These are phyloP conservation scores for Aphrophora alni DNA, from an alignment of 2,888 invertebrate species.

Conservation along the genomic window DNA sequence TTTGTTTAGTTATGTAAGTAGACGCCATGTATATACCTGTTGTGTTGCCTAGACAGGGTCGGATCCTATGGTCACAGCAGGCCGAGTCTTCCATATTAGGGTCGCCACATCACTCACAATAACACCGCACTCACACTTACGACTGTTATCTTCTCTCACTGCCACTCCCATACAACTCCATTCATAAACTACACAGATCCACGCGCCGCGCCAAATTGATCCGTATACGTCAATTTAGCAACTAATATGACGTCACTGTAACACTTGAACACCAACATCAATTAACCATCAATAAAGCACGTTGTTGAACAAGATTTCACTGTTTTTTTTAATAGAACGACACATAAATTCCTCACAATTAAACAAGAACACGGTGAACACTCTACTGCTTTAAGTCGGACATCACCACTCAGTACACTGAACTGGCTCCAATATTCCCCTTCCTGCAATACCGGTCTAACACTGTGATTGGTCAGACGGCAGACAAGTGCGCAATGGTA, in stretches of 20 bases:
- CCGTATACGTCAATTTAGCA: not conserved
- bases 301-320: not conserved
- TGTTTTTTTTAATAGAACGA: not conserved
- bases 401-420: constrained; percentile 30
- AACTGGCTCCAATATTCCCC: constrained; percentile 19
- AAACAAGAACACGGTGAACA: not conserved
- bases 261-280: constrained; percentile 1
- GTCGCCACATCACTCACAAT: constrained; percentile 36
- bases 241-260: not conserved
- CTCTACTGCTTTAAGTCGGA: not conserved
- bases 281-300: not conserved
- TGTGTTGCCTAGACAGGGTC: not conserved
- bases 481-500: constrained; percentile 31
- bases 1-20: constrained; percentile 9
- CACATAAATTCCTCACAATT: not conserved
- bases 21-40: constrained; percentile 9
- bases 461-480: constrained; percentile 28
- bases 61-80: constrained; percentile 12
- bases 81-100: constrained; percentile 24
- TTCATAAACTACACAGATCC: constrained; percentile 33
- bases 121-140: constrained; percentile 33
- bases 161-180: constrained; percentile 40
- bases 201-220: constrained; percentile 21
- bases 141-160: constrained; percentile 33
- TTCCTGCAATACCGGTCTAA: constrained; percentile 18